Base-by-base conservation (phyloP, 2,888 invertebrate species). In the Erebia ligea region DNA sequence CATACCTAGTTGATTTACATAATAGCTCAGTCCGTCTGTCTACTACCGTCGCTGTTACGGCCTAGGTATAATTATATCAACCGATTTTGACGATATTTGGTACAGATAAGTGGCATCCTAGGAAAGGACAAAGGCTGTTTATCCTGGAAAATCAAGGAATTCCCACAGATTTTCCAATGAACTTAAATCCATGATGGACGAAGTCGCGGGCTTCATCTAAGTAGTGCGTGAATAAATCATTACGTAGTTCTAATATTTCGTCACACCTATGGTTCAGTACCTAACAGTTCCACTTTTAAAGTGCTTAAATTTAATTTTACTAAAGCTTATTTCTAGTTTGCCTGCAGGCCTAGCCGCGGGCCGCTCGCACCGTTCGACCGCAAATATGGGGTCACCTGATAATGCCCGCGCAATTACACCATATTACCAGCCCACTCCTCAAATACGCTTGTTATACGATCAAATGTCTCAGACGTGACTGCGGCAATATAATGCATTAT, bases 391-490 rank as follows among this genome's bases (percentile, higher is more conserved):
- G 92, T 92, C 92, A 91, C 86, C 83, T 82, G 92, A 91, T 92
- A 92, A 91, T 90, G 86, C 81, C 83, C 84, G 86, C 80, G 87
- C 92, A 91, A 92, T 92, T 92, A 92, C 86, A 84, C 84, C 84
- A 89, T 88, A 90, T 88, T 77, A 79, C 82, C 81, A 76, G 76
- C 73, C 76, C 77, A 73, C 78, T 81, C 76, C 81, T 81, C 88
- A 89, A 89, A 89, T 84, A 88, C 84, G 85, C 79, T 79, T 84
- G 89, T 90, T 90, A 87, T 84, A 83, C 86, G 88, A 90, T 88
- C 90, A 90, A 91, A 91, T 90, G 90, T 88, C 88, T 90, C 82
- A 82, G 88, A 91, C 91, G 91, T 91, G 91, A 91, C 89, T 89
- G 80, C 77, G 85, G 86, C 85, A 86, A 85, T 87, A 83, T 84